Base-by-base conservation (phyloP, 2,888 invertebrate genomes). In the Melolontha melolontha region DNA sequence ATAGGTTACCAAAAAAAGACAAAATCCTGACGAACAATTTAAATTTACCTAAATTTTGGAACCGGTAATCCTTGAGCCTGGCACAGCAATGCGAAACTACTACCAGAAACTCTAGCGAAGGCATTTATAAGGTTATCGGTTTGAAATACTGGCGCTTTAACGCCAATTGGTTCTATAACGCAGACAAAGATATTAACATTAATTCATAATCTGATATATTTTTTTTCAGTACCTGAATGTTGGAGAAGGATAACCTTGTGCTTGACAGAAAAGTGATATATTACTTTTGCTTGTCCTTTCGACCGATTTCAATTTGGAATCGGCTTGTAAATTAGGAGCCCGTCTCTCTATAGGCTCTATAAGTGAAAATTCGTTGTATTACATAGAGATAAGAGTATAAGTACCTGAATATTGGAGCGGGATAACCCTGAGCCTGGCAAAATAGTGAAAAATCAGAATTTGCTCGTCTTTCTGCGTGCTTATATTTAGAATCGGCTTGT, bases 271-370 rank as follows among this genome's bases (percentile, higher is more conserved):
- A 70, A 90, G 77, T n/a, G 90, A 87, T 73, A 87, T 29, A 76
- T 74, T 68, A 50, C 64, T 84, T 84, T 71, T 80, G 81, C 55
- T 83, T 81, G 22, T 84, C 83, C 73, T 84, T 84, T 85, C 75
- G n/a, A 67, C 67, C 10, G 70, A 55, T 51, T 65, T 66, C 51
- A 77, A 79, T 69, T 78, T 76, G 68, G 80, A 81, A 34, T 81
- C 79, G 34, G 80, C 82, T 6, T 84, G 82, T 68, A 85, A 79
- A 75, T 90, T 91, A 72, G 92, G 92, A 73, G 89, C 87, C 71
- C 91, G 90, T 81, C 90, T 90, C 84, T 91, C 91, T 85, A 92
- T 89, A 75, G 93, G 93, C 86, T 93, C 91, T 91, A 82, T 11
- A 62, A 34, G 6, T 1, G 34, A 34, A 34, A 8, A 10, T 34